phyloP scores from a whole-genome alignment of 2,888 invertebrate species.

The Diaprepes abbreviatus region DNA sequence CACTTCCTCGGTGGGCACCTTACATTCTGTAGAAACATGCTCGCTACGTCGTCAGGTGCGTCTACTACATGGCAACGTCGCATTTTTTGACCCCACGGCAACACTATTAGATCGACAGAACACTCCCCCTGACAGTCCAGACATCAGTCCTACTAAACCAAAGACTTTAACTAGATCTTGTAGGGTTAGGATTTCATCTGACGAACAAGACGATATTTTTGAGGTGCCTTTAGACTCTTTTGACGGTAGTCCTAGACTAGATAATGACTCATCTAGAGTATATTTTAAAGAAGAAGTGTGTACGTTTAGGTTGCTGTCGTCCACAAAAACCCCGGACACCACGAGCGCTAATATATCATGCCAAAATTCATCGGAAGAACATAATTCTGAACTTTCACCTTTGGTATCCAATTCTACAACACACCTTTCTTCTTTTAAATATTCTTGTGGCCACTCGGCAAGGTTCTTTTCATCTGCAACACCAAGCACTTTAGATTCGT shows the following conservation, averaged over 20 bases:
- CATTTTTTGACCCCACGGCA: conserved; percentile 47
- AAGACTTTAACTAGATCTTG: conserved; percentile 39
- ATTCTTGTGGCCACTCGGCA: conserved; percentile 22
- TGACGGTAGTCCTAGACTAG: conserved; percentile 14
- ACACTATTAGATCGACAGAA: conserved; percentile 32
- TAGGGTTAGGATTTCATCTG: conserved; percentile 40
- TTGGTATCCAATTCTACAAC: conserved; percentile 17
- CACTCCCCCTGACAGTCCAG: conserved; percentile 26
- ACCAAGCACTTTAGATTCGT: conserved; percentile 41
- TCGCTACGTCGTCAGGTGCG: conserved; percentile 69
- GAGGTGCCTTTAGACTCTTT: neutral
- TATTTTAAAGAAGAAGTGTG: conserved; percentile 2
- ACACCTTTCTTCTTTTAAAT: conserved; percentile 21
- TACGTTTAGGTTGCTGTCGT: neutral
- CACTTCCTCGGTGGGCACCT: conserved; percentile 76
- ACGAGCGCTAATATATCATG: conserved; percentile 76
- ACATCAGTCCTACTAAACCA: conserved; percentile 15
- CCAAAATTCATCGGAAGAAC: conserved; percentile 56
- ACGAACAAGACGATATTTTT: conserved; percentile 39
- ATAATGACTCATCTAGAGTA: neutral
- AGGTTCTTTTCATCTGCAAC: conserved; percentile 29
- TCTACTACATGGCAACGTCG: conserved; percentile 52
- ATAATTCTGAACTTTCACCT: conserved; percentile 11
- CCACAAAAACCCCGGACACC: conserved; percentile 74
- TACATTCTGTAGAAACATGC: conserved; percentile 76